These are phyloP conservation scores for Piaya cayana DNA, from an alignment of 2,113 vertebrate genomes.

Conservation along the genomic window DNA sequence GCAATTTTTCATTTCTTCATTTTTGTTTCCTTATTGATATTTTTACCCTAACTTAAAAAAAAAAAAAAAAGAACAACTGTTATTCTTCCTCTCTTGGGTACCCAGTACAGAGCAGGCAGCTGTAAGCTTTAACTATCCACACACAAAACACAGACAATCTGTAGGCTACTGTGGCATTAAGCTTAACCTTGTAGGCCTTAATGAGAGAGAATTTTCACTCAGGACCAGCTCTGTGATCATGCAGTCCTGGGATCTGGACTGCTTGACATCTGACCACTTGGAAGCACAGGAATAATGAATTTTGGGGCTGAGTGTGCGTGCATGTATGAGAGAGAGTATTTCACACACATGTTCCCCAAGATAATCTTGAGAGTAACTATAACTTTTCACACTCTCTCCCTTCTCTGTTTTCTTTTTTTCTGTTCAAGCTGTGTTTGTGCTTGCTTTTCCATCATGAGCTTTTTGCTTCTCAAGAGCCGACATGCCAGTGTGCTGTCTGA, in stretches of 20 bases:
- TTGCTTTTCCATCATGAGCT: slow-evolving; percentile 59
- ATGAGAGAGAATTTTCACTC: neutral
- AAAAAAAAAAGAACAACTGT: neutral
- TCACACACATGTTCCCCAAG: neutral
- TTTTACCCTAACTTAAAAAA: neutral
- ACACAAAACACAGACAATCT: neutral
- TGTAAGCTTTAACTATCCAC: neutral
- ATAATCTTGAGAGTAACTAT: neutral
- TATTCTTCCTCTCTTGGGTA: neutral
- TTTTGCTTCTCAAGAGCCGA: slow-evolving; percentile 58
- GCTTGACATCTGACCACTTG: neutral
- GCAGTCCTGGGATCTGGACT: neutral
- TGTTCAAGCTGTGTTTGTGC: slow-evolving; percentile 43
- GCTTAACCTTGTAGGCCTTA: slow-evolving; percentile 1
- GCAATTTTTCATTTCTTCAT: neutral
- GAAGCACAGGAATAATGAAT: slow-evolving; percentile 5
- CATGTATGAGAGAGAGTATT: neutral
- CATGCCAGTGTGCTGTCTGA: slow-evolving; percentile 40
- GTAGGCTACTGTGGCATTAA: neutral
- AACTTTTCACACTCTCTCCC: slow-evolving; percentile 16
- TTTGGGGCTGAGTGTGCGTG: neutral
- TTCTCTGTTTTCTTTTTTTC: slow-evolving; percentile 20
- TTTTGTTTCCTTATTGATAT: neutral
- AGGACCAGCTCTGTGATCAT: neutral
- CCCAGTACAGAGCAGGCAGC: neutral